Evolutionary conservation across 30 jellyfish, hydroid and myxozoan genomes (phyloP), one percentile per base, ranked within the genome.

Genomic region (Hydractinia symbiolongicarpus): DNA sequence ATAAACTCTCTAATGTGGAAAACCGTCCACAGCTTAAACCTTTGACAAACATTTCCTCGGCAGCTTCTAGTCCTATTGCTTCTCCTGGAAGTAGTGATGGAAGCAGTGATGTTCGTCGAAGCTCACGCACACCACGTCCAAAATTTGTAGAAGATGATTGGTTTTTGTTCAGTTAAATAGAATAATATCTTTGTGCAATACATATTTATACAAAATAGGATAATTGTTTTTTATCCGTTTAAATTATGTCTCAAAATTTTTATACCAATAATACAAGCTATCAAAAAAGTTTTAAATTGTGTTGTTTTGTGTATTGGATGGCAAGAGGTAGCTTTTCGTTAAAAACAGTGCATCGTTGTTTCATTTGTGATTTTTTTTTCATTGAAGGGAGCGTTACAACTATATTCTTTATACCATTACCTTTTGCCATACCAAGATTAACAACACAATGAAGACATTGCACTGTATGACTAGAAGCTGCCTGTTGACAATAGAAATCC

Each of bases 91-190:
- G 74, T 51, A 64, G 74, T 2, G 16, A 51, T 64, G 74, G 40
- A 44, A 64, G 74, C 40, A 64, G 74, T 67, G 87, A 79, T 44
- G 61, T 79, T 66, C 66, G 87, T 30, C 84, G 87, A 61, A 79
- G 87, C 53, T 50, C 84, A 49, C 87, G 87, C 7, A 79, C 87
- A 60, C 87, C 87, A 14, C 87, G 87, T 13, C 87, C 87, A 60
- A 79, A 79, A 67, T 62, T 79, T 61, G 49, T 79, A 61, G 79
- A 79, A 14, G 84, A 79, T 66, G 87, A 79, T 79, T 79, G 87
- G 87, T 62, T 79, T 66, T 19, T 79, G 40, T 79, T 61, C 44
- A 79, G 66, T 69, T 61, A 79, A 79, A 17, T 64, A n/a, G 74
- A n/a, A n/a, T 7, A 64, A 64, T n/a, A 64, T 7, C 17, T 64